Evolutionary conservation across 2,113 vertebrate species (phyloP).

Genomic region (Passer domesticus): DNA sequence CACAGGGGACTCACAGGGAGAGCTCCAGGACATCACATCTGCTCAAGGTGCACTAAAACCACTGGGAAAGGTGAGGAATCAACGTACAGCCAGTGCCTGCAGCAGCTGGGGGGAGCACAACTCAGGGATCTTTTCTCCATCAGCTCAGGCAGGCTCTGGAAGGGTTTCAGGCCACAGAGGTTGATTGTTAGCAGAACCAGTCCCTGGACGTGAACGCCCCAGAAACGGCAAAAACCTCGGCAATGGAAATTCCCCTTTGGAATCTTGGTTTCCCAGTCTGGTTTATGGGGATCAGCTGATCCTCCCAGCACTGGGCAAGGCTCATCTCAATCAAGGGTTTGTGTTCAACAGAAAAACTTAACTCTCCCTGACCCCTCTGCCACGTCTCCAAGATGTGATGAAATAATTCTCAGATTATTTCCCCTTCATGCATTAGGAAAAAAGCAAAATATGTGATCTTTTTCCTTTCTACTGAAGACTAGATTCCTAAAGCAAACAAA

Average conservation of each 20-base stretch:
- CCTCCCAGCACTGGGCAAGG: background rate
- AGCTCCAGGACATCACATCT: background rate
- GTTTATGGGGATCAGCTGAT: background rate
- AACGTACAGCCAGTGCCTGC: background rate
- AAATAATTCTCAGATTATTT: background rate
- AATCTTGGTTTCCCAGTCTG: background rate
- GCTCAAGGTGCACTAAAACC: background rate
- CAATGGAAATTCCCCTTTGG: constrained; percentile 24
- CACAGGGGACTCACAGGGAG: background rate
- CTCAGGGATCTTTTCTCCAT: background rate
- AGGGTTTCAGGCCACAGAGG: constrained; percentile 2
- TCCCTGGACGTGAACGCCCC: background rate
- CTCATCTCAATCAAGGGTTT: background rate
- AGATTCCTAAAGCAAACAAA: background rate
- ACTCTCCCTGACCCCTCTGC: background rate
- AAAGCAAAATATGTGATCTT: background rate
- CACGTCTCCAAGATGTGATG: background rate
- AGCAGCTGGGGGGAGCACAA: background rate
- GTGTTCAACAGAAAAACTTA: background rate
- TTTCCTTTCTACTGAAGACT: background rate
- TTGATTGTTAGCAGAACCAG: background rate
- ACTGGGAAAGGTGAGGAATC: background rate
- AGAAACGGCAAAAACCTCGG: background rate
- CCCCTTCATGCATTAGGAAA: background rate
- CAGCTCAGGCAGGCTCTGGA: background rate